Evolutionary conservation across 2,888 invertebrate genomes (phyloP).

Genomic region (Apotomis capreana): DNA sequence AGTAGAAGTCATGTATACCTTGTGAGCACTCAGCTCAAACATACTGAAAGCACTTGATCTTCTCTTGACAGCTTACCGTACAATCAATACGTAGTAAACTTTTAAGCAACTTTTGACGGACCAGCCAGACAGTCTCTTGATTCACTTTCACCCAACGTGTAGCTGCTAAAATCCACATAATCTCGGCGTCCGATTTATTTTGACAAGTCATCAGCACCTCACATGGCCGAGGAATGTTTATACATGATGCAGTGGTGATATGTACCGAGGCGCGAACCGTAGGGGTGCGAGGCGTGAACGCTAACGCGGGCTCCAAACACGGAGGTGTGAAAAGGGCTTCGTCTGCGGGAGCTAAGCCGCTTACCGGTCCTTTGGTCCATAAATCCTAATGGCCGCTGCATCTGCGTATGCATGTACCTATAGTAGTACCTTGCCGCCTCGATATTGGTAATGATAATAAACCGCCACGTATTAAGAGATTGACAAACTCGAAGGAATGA

Average conservation of each 20-base stretch:
- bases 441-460: background rate
- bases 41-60: too few species aligned
- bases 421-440: background rate
- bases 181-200: background rate
- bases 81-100: too few species aligned
- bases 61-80: too few species aligned
- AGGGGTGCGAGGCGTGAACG: slow-evolving; percentile 80
- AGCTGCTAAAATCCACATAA: slow-evolving; percentile 14
- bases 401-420: slow-evolving; percentile 1
- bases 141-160: background rate
- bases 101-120: background rate
- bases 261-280: slow-evolving; percentile 77
- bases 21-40: too few species aligned
- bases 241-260: slow-evolving; percentile 73
- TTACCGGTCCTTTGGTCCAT: slow-evolving; percentile 68
- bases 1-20: too few species aligned
- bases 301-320: slow-evolving; percentile 77
- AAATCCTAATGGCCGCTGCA: slow-evolving; percentile 60
- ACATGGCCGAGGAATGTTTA: slow-evolving; percentile 53
- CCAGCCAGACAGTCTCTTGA: background rate
- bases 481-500: background rate
- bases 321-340: slow-evolving; percentile 80
- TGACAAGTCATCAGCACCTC: slow-evolving; percentile 39
- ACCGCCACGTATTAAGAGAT: background rate
- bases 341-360: slow-evolving; percentile 73